phyloP scores from a whole-genome alignment of 2,113 vertebrate species.

The Strigops habroptila region DNA sequence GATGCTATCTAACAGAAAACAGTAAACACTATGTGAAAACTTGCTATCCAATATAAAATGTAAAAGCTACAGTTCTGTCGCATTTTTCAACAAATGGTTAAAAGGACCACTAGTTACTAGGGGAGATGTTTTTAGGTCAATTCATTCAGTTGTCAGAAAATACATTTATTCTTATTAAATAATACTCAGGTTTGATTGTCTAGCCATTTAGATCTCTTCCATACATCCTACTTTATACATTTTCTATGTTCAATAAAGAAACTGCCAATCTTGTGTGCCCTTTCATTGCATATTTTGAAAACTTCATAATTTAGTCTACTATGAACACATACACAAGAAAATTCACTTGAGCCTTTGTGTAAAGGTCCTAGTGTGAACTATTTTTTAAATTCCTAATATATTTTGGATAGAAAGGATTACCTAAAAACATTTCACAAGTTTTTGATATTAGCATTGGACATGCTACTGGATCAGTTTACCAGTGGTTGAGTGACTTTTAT shows the following conservation, averaged over 20 bases:
- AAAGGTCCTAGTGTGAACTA: conserved; percentile 63
- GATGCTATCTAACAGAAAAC: conserved; percentile 66
- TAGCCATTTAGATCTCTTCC: conserved; percentile 66
- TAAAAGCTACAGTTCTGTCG: conserved; percentile 46
- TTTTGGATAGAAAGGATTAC: conserved; percentile 70
- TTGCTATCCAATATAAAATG: conserved; percentile 53
- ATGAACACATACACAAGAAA: conserved; percentile 47
- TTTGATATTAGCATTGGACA: conserved; percentile 28
- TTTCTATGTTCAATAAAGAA: conserved; percentile 70
- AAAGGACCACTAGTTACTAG: conserved; percentile 73
- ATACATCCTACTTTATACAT: conserved; percentile 70
- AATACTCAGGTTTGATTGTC: conserved; percentile 77
- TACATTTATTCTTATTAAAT: conserved; percentile 60
- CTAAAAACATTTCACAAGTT: conserved; percentile 73
- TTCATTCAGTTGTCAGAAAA: conserved; percentile 68
- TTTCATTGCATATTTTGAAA: conserved; percentile 64
- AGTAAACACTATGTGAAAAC: conserved; percentile 67
- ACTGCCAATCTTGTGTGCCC: conserved; percentile 74
- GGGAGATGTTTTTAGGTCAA: conserved; percentile 74
- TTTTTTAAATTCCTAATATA: conserved; percentile 60
- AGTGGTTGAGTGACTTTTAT: conserved; percentile 54
- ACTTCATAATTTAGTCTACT: conserved; percentile 56
- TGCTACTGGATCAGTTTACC: conserved; percentile 28
- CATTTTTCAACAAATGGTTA: conserved; percentile 71
- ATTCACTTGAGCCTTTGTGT: conserved; percentile 69